phyloP scores from a whole-genome alignment of 2,797 vertebrate genomes.

The Ptychobarbus kaznakovi region DNA sequence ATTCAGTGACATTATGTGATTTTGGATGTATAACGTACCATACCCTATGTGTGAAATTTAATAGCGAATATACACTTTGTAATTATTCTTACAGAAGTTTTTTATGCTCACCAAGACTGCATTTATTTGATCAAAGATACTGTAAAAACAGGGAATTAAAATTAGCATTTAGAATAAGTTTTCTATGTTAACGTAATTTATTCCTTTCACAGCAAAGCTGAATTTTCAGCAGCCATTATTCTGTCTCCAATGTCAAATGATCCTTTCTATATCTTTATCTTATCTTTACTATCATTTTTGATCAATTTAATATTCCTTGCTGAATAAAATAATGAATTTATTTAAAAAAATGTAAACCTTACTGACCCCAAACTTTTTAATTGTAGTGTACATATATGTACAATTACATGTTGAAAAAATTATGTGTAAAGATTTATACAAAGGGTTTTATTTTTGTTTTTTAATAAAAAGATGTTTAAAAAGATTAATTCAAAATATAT shows the following conservation, averaged over 20 bases:
- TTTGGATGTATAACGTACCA: background rate
- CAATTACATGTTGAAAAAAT: background rate
- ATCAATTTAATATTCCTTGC: background rate
- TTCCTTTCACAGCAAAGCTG: background rate
- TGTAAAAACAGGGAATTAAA: background rate
- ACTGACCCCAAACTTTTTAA: background rate
- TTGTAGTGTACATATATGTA: background rate
- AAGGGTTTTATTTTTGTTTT: background rate
- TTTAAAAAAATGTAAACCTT: background rate
- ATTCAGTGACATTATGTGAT: background rate
- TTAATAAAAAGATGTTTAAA: background rate
- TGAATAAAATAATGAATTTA: too few relatives aligned
- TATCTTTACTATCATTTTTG: background rate
- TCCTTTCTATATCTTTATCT: too few relatives aligned
- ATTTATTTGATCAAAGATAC: conserved; percentile 10
- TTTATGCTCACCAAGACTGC: background rate
- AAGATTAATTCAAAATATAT: background rate
- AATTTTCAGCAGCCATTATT: background rate
- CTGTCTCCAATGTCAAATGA: background rate
- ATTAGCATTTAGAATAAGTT: background rate
- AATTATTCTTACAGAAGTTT: background rate
- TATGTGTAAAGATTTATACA: background rate
- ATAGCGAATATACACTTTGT: background rate
- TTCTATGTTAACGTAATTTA: background rate
- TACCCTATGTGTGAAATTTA: background rate